Evolutionary conservation across 2,113 vertebrate species (phyloP), one percentile per base, ranked within the genome.

Genomic region (Spilogale gracilis): DNA sequence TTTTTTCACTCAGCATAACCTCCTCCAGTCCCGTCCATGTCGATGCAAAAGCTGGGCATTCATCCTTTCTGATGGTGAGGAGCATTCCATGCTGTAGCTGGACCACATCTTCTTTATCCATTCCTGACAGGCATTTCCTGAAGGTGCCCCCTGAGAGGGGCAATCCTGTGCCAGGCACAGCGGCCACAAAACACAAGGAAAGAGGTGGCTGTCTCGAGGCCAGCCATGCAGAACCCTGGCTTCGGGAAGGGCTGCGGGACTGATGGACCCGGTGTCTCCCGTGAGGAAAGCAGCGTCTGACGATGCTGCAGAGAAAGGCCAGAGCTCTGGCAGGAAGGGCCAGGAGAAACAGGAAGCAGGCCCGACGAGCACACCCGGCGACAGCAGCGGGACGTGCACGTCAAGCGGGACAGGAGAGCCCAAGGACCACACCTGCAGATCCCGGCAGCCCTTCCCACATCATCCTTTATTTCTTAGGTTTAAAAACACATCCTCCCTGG

Each of bases 311-410:
- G 9, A 20, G 43, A 43, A 12, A 61, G 67, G 32, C 1, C 18
- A 20, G 74, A 17, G 6, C 23, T 20, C 71, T 1, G n/a, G 25
- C 0, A 32, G 21, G 43, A 32, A n/a, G 71, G 1, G 3, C 4
- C 2, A 52, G 43, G 79, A 32, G 21, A 13, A 27, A 7, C 0
- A 0, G n/a, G 58, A 6, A 45, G 52, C 74, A 8, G 5, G 0
- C 16, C 20, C 2, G 32, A 3, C 0, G 1, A 32, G 7, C 6
- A 2, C 8, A 0, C 1, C 50, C 5, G 0, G 71, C 0, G 0
- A n/a, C 0, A 1, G 12, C 32, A 0, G 48, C 1, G 0, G 63
- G 20, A 20, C 1, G 0, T 38, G 52, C 45, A 6, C 2, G n/a
- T 18, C 6, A 5, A 65, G 13, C 0, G 0, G 1, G 8, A 8